Percentiles rank a stretch among this genome's conserved stretches.
These are phyloP conservation scores for Pyrrhosoma nymphula DNA, from an alignment of 2,888 invertebrate species.

Conservation along the genomic window DNA sequence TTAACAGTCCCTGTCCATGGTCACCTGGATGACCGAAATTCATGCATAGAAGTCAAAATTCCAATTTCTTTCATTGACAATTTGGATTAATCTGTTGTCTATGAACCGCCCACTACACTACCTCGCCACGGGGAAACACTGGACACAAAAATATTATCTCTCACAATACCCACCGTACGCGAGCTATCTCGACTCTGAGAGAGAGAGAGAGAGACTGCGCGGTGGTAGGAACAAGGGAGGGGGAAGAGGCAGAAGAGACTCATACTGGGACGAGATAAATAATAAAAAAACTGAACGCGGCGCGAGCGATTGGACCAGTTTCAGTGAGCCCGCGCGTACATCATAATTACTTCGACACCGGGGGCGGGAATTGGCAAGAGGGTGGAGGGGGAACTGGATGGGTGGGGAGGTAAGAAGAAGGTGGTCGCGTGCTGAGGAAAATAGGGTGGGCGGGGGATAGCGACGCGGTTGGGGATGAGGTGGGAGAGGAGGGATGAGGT, in stretches of 20 bases:
- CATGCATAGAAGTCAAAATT: no score
- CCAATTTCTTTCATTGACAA: no score
- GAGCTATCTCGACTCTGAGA: no score
- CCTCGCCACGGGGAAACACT: no score
- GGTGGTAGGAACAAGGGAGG: background rate
- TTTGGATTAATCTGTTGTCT: no score
- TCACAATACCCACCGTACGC: no score
- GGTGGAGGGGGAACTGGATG: background rate
- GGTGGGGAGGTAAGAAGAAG: background rate
- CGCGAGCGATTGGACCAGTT: constrained; percentile 48
- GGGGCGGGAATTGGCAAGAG: constrained; percentile 11
- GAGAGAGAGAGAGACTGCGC: no score
- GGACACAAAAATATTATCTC: no score
- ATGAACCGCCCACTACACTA: no score
- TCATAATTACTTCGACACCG: constrained; percentile 60
- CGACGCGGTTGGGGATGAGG: background rate
- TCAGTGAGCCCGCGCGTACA: constrained; percentile 40
- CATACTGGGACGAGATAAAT: background rate
- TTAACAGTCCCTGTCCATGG: no score
- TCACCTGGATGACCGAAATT: no score
- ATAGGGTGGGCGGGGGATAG: background rate
- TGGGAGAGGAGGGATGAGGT: background rate
- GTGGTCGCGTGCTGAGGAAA: constrained; percentile 1
- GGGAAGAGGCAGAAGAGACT: background rate
- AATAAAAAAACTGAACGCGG: background rate